These are phyloP conservation scores for Bombus vancouverensis DNA, from an alignment of 1,140 invertebrate species.

Conservation along the genomic window DNA sequence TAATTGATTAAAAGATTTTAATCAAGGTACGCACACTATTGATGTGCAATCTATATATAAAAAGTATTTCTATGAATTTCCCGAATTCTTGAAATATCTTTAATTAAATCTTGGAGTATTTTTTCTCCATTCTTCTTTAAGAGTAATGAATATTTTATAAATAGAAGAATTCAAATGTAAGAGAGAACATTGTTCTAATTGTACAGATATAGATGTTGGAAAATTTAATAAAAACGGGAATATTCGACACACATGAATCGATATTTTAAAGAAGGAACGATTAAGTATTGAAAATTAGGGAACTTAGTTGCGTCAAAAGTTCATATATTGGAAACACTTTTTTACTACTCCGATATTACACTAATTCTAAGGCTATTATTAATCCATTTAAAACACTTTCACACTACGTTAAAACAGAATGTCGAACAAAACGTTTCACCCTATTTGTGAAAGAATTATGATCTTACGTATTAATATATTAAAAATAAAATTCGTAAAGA, in stretches of 20 bases:
- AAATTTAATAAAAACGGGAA: neutral
- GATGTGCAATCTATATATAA: too few species aligned
- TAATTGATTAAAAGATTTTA: neutral
- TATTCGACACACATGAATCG: neutral
- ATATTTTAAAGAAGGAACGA: neutral
- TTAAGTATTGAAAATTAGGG: neutral
- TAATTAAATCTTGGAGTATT: too few species aligned
- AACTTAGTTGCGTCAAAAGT: neutral
- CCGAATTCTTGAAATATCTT: too few species aligned
- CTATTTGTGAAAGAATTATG: neutral
- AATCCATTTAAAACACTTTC: conserved; percentile 23
- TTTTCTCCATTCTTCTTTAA: neutral
- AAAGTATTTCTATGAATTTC: too few species aligned
- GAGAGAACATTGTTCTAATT: neutral
- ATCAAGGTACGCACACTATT: too few species aligned
- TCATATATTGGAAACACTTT: neutral
- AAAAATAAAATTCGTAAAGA: conserved; percentile 33
- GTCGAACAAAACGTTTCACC: neutral
- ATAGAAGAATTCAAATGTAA: neutral
- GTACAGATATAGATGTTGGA: too few species aligned
- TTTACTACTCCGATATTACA: neutral
- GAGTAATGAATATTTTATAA: neutral
- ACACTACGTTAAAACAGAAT: conserved; percentile 10
- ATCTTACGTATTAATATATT: conserved; percentile 21
- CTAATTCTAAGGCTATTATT: neutral